Evolutionary conservation across 1,140 invertebrate genomes (phyloP), one percentile per base, ranked within the genome.

Genomic region (Eriocheir sinensis): DNA sequence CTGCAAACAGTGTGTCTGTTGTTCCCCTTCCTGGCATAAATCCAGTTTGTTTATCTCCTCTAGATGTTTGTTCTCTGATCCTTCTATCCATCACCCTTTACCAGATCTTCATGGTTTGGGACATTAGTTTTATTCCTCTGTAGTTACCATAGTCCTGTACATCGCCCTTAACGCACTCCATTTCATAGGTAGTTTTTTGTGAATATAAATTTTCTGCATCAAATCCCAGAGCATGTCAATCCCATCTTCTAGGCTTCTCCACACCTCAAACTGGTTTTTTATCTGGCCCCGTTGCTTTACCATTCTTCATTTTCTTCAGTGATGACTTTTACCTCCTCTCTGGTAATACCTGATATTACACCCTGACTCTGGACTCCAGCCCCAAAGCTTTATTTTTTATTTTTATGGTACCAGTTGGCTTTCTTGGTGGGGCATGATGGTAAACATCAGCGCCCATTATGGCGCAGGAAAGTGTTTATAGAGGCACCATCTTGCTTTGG

Each of bases 261-360:
- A 83, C 30, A 34, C 80, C n/a, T 83, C n/a, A 12, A 12, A 83
- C n/a, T 38, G 80, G 12, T 83, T 27, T n/a, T 38, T 38, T n/a
- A 83, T 83, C n/a, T 83, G 80, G 60, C 60, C 27, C n/a, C 80
- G 0, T 17, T 83, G 12, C 80, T 38, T 3, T 83, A 32, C 80
- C 80, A 32, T n/a, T 83, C 80, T 83, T 83, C 80, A 83, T 83
- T 83, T 53, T 12, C 48, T 53, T 53, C 48, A 53, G 8, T 9
- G 48, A 53, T 53, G 1, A 53, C 48, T 53, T 17, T n/a, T 83
- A 17, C 17, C 36, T 83, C 80, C 80, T 83, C 27, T 83, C 80
- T 27, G 12, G 15, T 4, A 0, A 4, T 83, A 83, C 12, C n/a
- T 83, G 80, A 38, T 2, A 12, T 27, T 83, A 83, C 30, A 83